Base-by-base conservation (phyloP, 2,113 vertebrate genomes). In the Numenius arquata region DNA sequence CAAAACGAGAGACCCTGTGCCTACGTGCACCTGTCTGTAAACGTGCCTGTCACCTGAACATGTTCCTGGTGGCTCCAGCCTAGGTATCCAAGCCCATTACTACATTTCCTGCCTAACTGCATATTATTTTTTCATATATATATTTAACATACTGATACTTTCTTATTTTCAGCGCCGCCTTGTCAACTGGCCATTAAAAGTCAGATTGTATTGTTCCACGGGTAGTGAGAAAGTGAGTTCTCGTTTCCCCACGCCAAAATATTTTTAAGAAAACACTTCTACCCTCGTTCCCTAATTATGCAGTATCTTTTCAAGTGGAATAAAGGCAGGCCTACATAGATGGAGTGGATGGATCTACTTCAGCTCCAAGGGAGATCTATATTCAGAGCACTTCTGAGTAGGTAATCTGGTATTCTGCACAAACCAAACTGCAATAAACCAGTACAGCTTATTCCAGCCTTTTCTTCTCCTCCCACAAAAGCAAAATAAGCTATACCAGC, bases 341-440 rank as follows among this genome's bases (percentile, higher is more conserved):
- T 86, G 63, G 55, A 63, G 63, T 36, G 52, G 26, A 83, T 86
- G 79, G 63, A 74, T 86, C 76, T 75, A 52, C 80, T 78, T 84
- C 66, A 71, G 0, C 52, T 95, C 53, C 85, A 22, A 62, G 50
- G 43, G 74, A 93, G 82, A 88, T 96, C 92, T 92, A 47, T 71
- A 96, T 91, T 95, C 92, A 71, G 82, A 95, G 87, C 90, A 94
- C 75, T 90, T 90, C 73, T 34, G 91, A 91, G 80, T 48, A 85
- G 95, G 73, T 95, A 72, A 94, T 96, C 91, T 94, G 73, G 81
- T 80, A 95, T 97, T 97, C 94, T 63, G 12, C 75, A 82, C 91
- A 72, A 91, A 89, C 86, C 87, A 89, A 96, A 95, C 87, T 92
- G 93, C 95, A 89, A 89, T 92, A 94, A 95, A 71, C 68, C 80